A percentile compares a stretch with the other conserved stretches of the same genome.
Evolutionary conservation across 2,888 invertebrate genomes (phyloP).

Genomic region (Leptinotarsa juncta): DNA sequence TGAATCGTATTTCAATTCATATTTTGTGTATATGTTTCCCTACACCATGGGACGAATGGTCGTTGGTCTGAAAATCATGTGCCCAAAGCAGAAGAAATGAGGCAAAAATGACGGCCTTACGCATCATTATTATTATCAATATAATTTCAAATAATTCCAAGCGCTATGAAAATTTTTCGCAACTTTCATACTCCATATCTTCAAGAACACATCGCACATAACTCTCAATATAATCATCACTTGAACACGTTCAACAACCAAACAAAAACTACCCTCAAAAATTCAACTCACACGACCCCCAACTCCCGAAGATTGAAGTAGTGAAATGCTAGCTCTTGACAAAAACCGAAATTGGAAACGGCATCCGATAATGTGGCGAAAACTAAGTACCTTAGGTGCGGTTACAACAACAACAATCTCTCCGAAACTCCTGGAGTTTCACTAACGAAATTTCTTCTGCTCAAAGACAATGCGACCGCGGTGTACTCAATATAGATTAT

Average conservation of each 20-base stretch:
- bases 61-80: too few species aligned
- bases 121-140: too few species aligned
- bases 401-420: slow-evolving; percentile 37
- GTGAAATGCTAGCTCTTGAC: background rate
- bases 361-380: background rate
- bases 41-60: too few species aligned
- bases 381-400: slow-evolving; percentile 18
- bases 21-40: too few species aligned
- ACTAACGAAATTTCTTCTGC: slow-evolving; percentile 43
- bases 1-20: too few species aligned
- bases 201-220: background rate
- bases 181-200: background rate
- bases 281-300: background rate
- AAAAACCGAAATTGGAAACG: slow-evolving; percentile 1
- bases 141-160: too few species aligned
- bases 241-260: background rate
- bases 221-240: background rate
- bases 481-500: slow-evolving; percentile 45
- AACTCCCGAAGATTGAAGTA: background rate
- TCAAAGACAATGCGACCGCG: slow-evolving; percentile 41
- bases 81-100: too few species aligned
- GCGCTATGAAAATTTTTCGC: too few species aligned
- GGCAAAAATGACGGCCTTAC: too few species aligned
- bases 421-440: slow-evolving; percentile 31
- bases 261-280: background rate